A percentile compares a stretch with the other conserved stretches of the same genome.
Conservation (phyloP, 1,140 invertebrate species). For the Gryon sp. region DNA sequence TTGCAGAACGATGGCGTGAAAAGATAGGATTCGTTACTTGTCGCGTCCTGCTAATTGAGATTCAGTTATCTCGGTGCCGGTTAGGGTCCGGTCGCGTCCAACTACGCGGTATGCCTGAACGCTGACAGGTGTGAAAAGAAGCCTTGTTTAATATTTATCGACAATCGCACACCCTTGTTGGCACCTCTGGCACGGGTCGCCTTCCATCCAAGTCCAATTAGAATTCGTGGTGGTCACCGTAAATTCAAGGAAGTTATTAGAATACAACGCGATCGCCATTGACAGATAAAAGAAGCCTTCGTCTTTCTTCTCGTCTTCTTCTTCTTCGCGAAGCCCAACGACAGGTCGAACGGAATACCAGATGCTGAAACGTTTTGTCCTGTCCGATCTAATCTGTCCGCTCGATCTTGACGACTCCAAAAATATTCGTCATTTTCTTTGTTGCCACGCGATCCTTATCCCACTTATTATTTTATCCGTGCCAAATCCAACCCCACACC, state of each 20-base stretch:
- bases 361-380: constrained; percentile 69
- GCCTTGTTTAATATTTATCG: constrained; percentile 77
- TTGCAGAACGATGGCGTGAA: constrained; percentile 51
- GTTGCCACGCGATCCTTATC: constrained; percentile 29
- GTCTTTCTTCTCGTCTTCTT: constrained; percentile 19
- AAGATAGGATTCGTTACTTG: constrained; percentile 70
- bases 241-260: constrained; percentile 75
- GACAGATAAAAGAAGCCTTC: constrained; percentile 64
- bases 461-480: constrained; percentile 30
- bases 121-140: constrained; percentile 62
- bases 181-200: constrained; percentile 59
- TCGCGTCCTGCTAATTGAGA: constrained; percentile 77
- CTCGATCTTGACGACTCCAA: constrained; percentile 62
- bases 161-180: constrained; percentile 69
- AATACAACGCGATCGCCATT: constrained; percentile 70
- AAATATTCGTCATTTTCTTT: constrained; percentile 53
- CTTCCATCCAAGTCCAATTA: constrained; percentile 50
- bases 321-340: constrained; percentile 22
- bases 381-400: constrained; percentile 65
- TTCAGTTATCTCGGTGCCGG: constrained; percentile 72
- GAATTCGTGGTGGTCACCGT: constrained; percentile 68
- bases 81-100: constrained; percentile 24
- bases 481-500: no score
- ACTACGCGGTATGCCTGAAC: constrained; percentile 16
- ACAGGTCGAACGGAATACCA: constrained; percentile 69